Base-by-base conservation (phyloP, 2,797 vertebrate genomes). In the Ctenosaura bakeri region DNA sequence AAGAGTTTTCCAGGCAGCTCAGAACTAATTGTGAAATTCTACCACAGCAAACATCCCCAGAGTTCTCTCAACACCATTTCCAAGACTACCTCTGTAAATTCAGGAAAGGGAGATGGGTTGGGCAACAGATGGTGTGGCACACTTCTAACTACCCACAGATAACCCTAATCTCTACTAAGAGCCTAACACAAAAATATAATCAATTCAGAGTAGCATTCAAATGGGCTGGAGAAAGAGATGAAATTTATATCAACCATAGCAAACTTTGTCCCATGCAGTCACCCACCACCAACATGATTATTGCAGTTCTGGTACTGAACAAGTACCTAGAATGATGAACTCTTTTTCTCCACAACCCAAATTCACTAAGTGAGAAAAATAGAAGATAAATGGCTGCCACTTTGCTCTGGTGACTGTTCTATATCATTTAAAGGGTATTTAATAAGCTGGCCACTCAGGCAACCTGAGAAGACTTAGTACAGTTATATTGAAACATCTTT, bases 351-450 rank as follows among this genome's bases (percentile, higher is more conserved):
- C 69, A 71, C 29, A 6, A 64, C 69, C 69, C 22, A 71, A 29
- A n/a, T 83, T 83, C 56, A 42, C 76, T 89, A 69, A 90, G 80
- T 90, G 91, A 86, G 93, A 89, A 89, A 88, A 73, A 83, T 85
- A 82, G n/a, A 90, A 88, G 87, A 14, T n/a, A 93, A 88, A 50
- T 89, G 69, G 32, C 91, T 66, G 89, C 59, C 88, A 78, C 76
- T 90, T 86, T 91, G n/a, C 42, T 64, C 83, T 20, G 32, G 54
- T 38, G 83, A 29, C 42, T 64, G 38, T 18, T 78, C 46, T 89
- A 78, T 91, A 92, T 56, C 91, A 12, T 79, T 79, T 78, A 86
- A 90, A 29, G 95, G 29, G 59, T 96, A 78, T 85, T 91, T 89
- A 69, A 94, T 88, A 95, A 79, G 18, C 29, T 77, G 62, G 46